phyloP scores from a whole-genome alignment of 2,113 vertebrate genomes.

The Brachionichthys hirsutus region DNA sequence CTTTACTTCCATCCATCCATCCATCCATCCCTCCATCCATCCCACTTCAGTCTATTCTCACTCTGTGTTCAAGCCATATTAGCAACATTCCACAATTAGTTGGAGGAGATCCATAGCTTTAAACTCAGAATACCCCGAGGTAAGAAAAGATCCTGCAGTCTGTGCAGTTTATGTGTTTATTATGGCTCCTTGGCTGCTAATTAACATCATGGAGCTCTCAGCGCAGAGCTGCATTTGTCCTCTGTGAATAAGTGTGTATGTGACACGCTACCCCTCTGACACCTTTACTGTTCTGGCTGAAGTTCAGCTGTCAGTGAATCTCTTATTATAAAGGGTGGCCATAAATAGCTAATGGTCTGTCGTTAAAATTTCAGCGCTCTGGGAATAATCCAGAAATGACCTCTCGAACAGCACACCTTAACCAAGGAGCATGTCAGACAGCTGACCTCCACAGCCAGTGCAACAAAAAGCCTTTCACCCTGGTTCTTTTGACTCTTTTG shows the following conservation, averaged over 20 bases:
- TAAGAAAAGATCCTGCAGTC: slow-evolving; percentile 21
- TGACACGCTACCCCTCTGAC: slow-evolving; percentile 32
- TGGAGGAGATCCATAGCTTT: slow-evolving; percentile 37
- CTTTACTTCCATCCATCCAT: neutral
- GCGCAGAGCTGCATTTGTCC: neutral
- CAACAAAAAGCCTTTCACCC: slow-evolving; percentile 26
- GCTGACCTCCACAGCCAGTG: slow-evolving; percentile 44
- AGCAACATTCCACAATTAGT: slow-evolving; percentile 30
- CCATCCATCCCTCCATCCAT: slow-evolving; percentile 11
- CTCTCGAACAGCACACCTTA: slow-evolving; percentile 49
- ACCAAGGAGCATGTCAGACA: slow-evolving; percentile 45
- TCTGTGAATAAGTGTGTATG: slow-evolving; percentile 51
- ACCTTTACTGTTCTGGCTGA: slow-evolving; percentile 60
- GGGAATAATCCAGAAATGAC: slow-evolving; percentile 60
- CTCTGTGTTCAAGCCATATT: slow-evolving; percentile 10
- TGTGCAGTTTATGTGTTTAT: slow-evolving; percentile 37
- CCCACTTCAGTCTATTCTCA: slow-evolving; percentile 6
- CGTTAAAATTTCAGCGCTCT: slow-evolving; percentile 70
- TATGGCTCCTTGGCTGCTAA: slow-evolving; percentile 28
- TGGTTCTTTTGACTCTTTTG: slow-evolving; percentile 37
- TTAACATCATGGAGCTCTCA: slow-evolving; percentile 28
- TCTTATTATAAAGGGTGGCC: slow-evolving; percentile 64
- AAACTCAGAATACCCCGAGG: slow-evolving; percentile 17
- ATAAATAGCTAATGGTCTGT: slow-evolving; percentile 70
- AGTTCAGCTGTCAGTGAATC: slow-evolving; percentile 66